Percentiles rank a stretch among this genome's conserved stretches.
These are phyloP conservation scores for Notospermus geniculatus DNA, from an alignment of 1,140 invertebrate species.

Conservation along the genomic window DNA sequence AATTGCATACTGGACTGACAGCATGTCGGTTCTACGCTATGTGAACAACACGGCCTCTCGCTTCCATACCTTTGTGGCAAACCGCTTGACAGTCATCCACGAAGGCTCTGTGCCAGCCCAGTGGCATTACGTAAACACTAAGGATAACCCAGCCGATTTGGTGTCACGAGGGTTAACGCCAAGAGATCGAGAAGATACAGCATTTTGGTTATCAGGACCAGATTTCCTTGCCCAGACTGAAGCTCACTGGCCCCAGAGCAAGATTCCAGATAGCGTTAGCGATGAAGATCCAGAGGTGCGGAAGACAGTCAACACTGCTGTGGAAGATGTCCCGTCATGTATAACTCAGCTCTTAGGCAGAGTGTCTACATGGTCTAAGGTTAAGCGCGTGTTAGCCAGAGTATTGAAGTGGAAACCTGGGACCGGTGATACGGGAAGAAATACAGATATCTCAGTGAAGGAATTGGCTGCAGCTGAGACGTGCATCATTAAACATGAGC, in stretches of 20 bases:
- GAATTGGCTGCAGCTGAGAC: no score
- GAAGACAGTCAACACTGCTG: no score
- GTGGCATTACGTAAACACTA: conserved; percentile 1
- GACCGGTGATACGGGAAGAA: no score
- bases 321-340: no score
- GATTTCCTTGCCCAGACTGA: background rate
- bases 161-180: background rate
- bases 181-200: background rate
- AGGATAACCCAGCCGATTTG: background rate
- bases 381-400: background rate
- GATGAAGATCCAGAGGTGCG: conserved; percentile 6
- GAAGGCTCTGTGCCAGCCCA: background rate
- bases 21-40: background rate
- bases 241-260: background rate
- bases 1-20: conserved; percentile 9
- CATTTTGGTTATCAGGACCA: background rate
- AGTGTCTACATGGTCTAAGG: background rate
- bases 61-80: conserved; percentile 3
- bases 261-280: background rate
- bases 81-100: background rate
- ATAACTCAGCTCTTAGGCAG: background rate
- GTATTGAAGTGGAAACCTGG: background rate
- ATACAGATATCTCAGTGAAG: no score
- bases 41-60: background rate
- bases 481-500: no score